Evolutionary conservation across 1,140 invertebrate species (phyloP), one percentile per base, ranked within the genome.

Genomic region (Odontomachus brunneus): DNA sequence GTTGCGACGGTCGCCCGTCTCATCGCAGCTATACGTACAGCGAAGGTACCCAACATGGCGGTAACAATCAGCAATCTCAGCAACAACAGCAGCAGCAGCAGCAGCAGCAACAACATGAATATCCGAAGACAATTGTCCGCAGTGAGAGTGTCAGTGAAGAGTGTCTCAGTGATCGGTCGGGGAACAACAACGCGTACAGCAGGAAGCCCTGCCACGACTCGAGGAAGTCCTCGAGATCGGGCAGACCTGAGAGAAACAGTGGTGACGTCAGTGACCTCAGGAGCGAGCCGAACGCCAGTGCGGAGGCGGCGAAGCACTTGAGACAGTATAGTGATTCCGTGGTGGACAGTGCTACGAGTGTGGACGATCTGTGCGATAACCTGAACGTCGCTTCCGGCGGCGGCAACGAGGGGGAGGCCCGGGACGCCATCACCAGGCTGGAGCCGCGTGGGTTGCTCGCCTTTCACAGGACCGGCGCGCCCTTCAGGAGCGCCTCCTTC

Each of bases 401-500:
- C 11, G 71, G 73, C 0, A 89, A 75, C 80, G 91, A 92, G 22
- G 86, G 83, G 53, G 92, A 93, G 53, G 89, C 90, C 0, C 91
- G 91, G 57, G 91, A 92, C 62, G 89, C 91, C 3, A 22, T 93
- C 15, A 84, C 90, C 9, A 90, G 91, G 51, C 63, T 92, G 83
- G 92, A 95, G 92, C 90, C 94, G 88, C 89, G 95, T 90, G 87
- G 93, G 91, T 89, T 90, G 60, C 85, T 89, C n/a, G 85, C 82
- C 66, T 90, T 84, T 84, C 92, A 89, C 24, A 88, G 86, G 59
- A 65, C 84, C 55, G 85, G 91, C 62, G 66, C 86, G 51, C 96
- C 97, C 3, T 97, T 96, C 85, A 95, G 97, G 33, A 97, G 97
- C 89, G 97, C 97, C 5, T 98, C 97, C 12, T 97, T 98, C 89